phyloP scores from a whole-genome alignment of 2,888 invertebrate species.

The Sericinus montela region DNA sequence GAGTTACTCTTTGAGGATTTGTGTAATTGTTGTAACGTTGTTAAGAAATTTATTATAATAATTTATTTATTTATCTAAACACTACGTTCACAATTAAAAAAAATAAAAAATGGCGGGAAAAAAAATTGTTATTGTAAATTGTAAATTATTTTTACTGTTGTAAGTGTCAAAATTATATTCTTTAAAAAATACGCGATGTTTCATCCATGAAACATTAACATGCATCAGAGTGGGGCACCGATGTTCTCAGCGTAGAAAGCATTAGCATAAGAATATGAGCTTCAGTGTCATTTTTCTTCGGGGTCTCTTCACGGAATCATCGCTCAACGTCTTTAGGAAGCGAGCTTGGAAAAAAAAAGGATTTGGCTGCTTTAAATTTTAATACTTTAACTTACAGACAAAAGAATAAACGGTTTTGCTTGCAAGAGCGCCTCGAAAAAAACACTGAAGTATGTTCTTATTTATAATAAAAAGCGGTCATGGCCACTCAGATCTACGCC shows the following conservation, averaged over 20 bases:
- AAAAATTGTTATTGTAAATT: too few relatives aligned
- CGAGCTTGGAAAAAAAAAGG: constrained; percentile 8
- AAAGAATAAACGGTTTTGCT: neutral
- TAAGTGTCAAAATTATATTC: neutral
- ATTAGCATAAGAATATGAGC: constrained; percentile 36
- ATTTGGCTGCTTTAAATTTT: constrained; percentile 12
- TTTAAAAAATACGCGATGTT: neutral
- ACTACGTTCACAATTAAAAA: too few relatives aligned
- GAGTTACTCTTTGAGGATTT: too few relatives aligned
- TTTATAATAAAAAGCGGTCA: too few relatives aligned
- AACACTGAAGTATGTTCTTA: too few relatives aligned
- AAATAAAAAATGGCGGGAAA: too few relatives aligned
- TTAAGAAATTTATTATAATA: too few relatives aligned
- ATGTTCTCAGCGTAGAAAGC: constrained; percentile 19
- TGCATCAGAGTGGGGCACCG: constrained; percentile 7
- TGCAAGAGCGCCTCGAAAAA: too few relatives aligned
- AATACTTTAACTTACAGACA: neutral
- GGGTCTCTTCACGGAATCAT: constrained; percentile 6
- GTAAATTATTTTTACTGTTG: too few relatives aligned
- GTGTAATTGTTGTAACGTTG: too few relatives aligned
- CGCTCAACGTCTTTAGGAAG: constrained; percentile 10
- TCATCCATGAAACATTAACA: constrained; percentile 3
- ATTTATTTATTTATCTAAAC: too few relatives aligned
- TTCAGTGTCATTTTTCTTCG: constrained; percentile 28
- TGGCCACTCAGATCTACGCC: too few relatives aligned